These are phyloP conservation scores for Colletes collaris DNA, from an alignment of 2,888 invertebrate species.

Conservation along the genomic window DNA sequence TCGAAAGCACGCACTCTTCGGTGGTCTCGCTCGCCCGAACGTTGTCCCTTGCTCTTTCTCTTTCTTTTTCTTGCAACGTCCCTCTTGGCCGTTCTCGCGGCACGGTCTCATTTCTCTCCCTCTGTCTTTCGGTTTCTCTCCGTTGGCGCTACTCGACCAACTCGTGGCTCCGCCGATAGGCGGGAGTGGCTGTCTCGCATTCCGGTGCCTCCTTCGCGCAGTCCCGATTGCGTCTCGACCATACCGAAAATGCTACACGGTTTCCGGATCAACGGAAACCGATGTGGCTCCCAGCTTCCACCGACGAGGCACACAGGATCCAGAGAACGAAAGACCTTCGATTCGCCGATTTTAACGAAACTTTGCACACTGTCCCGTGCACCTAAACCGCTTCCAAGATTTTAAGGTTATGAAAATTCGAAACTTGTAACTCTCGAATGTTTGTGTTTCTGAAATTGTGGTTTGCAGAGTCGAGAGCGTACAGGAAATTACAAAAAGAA, in stretches of 20 bases:
- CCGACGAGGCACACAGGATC: not conserved
- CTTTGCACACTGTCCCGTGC: too few relatives aligned
- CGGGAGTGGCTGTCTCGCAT: constrained; percentile 75
- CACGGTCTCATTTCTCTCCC: not conserved
- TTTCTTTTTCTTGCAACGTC: constrained; percentile 22
- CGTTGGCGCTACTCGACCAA: constrained; percentile 39
- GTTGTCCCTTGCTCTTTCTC: constrained; percentile 18
- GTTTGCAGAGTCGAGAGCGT: too few relatives aligned
- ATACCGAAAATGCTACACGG: not conserved
- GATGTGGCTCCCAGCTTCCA: constrained; percentile 3
- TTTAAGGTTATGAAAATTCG: too few relatives aligned
- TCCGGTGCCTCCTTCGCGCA: constrained; percentile 64
- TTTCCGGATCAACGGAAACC: constrained; percentile 66
- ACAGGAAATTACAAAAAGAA: too few relatives aligned
- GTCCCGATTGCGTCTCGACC: constrained; percentile 24
- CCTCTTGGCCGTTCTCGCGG: not conserved
- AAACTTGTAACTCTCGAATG: too few relatives aligned
- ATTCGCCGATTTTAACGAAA: too few relatives aligned
- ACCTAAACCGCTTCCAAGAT: too few relatives aligned
- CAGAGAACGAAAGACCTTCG: too few relatives aligned
- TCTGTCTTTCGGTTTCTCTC: constrained; percentile 33
- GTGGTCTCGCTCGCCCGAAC: not conserved
- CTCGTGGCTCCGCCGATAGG: constrained; percentile 54
- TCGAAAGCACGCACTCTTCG: constrained; percentile 46
- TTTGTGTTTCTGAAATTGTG: too few relatives aligned